phyloP scores from a whole-genome alignment of 2,888 invertebrate species.

The Linnaemya tessellans region DNA sequence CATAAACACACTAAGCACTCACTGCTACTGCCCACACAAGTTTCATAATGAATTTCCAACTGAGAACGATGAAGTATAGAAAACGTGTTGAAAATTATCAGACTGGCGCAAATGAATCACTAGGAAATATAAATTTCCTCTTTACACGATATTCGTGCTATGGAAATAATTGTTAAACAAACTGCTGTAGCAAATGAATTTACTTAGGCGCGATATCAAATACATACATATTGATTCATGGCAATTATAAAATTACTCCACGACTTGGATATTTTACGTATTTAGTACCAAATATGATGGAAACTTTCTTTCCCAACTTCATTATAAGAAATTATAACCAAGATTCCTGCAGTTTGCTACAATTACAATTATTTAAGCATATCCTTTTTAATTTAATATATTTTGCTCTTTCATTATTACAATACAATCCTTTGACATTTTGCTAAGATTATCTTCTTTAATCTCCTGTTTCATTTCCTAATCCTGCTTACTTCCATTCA shows the following conservation, averaged over 20 bases:
- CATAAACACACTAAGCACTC: neutral
- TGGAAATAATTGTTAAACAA: conserved; percentile 7
- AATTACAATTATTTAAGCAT: too few species aligned
- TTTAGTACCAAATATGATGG: too few species aligned
- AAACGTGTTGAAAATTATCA: conserved; percentile 25
- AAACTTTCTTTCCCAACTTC: too few species aligned
- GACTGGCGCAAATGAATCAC: conserved; percentile 22
- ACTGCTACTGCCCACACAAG: neutral
- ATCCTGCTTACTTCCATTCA: neutral
- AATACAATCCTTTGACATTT: too few species aligned
- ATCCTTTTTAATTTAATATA: too few species aligned
- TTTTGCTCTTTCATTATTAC: too few species aligned
- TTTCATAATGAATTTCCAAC: conserved; percentile 33
- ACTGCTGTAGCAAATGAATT: neutral
- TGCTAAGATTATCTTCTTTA: neutral
- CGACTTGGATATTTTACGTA: too few species aligned
- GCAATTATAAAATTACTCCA: too few species aligned
- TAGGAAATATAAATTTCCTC: conserved; percentile 22
- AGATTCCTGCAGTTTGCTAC: too few species aligned
- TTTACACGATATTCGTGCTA: neutral
- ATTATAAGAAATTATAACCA: too few species aligned
- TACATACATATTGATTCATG: neutral
- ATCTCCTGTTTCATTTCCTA: neutral
- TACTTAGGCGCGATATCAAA: neutral
- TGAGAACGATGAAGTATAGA: conserved; percentile 13